Evolutionary conservation across 2,113 vertebrate genomes (phyloP).

Genomic region (Pelecanus crispus): DNA sequence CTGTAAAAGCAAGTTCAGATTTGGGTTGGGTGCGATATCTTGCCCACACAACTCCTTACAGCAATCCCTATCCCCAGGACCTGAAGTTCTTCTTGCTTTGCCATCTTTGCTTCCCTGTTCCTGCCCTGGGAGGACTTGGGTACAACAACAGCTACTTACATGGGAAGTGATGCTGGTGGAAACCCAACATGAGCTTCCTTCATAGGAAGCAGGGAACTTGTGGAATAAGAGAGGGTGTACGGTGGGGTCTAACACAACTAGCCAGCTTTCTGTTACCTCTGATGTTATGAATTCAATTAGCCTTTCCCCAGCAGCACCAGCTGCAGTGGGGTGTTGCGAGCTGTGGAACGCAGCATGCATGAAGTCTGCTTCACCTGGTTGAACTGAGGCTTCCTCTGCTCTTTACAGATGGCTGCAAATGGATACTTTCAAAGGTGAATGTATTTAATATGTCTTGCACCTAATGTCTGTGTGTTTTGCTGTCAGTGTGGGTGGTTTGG

Average conservation of each 20-base stretch:
- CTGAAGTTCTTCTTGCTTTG: not conserved
- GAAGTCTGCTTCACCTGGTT: not conserved
- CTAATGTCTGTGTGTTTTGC: not conserved
- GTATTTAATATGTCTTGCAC: not conserved
- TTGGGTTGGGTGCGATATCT: not conserved
- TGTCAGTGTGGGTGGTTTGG: not conserved
- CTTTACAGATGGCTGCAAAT: not conserved
- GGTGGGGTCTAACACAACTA: not conserved
- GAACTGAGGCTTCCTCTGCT: not conserved
- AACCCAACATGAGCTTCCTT: not conserved
- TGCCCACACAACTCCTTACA: not conserved
- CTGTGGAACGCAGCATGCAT: fast-evolving
- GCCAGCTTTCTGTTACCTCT: not conserved
- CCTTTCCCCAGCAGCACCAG: not conserved
- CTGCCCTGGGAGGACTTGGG: not conserved
- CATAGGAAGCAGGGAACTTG: not conserved
- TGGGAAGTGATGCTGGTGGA: not conserved
- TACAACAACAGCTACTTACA: not conserved
- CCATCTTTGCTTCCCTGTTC: not conserved
- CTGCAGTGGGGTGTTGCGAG: not conserved
- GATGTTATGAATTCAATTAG: not conserved
- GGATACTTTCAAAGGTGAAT: not conserved
- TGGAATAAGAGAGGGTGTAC: not conserved
- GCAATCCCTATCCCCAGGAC: not conserved
- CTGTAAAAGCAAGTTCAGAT: not conserved